Evolutionary conservation across 2,797 vertebrate genomes (phyloP), one percentile per base, ranked within the genome.

Genomic region (Myotis myotis): DNA sequence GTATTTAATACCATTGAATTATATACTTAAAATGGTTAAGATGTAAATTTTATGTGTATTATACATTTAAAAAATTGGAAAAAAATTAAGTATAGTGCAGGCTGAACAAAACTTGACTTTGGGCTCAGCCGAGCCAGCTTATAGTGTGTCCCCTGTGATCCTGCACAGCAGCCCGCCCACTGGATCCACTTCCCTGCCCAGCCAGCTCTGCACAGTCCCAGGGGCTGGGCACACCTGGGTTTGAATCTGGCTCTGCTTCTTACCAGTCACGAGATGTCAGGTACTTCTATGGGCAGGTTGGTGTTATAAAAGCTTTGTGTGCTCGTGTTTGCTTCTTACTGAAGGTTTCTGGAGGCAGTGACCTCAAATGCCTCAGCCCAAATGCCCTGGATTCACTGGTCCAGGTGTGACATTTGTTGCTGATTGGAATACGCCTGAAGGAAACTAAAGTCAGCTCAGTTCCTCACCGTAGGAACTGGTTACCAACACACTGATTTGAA

Each of bases 81-180:
- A 33, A 71, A 60, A 44, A 44, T 19, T 51, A 62, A 82, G 57
- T 30, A 60, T 23, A 81, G 22, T 25, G 6, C 19, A 78, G 33
- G 15, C 57, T 38, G 38, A 71, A 75, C 53, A 33, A 76, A 82
- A 76, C 55, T 80, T 64, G 36, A 66, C 36, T 71, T 70, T 71
- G 83, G 53, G 7, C 36, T 62, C 20, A 8, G 20, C 5, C 4
- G 10, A 28, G 62, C 60, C 49, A 1, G 41, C 41, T 41, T 41
- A 41, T 41, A 41, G 8, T 8, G 41, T 41, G 41, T 41, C 41
- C 41, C 41, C 41, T 41, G 41, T 41, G 30, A 62, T 12, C 70
- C n/a, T 49, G 51, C 49, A 33, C 1, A 0, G 20, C 44, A 51
- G 41, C 23, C 22, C 0, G 0, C 7, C 47, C 16, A 2, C 36